These are phyloP conservation scores for Hybos culiciformis DNA, from an alignment of 2,888 invertebrate genomes.

Conservation along the genomic window DNA sequence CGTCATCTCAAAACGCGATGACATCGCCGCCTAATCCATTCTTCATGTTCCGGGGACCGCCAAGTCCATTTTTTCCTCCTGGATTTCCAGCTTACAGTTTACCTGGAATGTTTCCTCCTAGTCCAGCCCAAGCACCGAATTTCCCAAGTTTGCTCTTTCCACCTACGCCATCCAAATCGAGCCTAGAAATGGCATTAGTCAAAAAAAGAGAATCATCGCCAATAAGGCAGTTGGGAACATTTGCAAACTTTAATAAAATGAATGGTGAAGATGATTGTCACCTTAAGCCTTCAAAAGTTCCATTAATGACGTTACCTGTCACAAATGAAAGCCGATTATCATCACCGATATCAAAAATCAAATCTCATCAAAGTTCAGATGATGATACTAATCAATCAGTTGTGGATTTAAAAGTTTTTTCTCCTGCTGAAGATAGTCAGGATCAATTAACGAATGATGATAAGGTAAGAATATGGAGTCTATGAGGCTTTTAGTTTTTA, in stretches of 20 bases:
- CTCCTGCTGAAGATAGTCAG: no score
- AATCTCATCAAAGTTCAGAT: slow-evolving; percentile 15
- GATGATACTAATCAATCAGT: slow-evolving; percentile 17
- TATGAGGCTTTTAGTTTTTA: no score
- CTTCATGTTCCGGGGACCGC: slow-evolving; percentile 55
- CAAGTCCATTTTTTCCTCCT: slow-evolving; percentile 51
- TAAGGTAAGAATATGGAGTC: no score
- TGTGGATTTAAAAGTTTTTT: slow-evolving; percentile 15
- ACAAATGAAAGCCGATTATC: slow-evolving; percentile 2
- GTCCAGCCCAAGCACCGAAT: slow-evolving; percentile 26
- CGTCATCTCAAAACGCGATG: slow-evolving; percentile 28
- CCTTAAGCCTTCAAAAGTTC: slow-evolving; percentile 50
- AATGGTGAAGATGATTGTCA: no score
- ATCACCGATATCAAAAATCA: slow-evolving; percentile 13
- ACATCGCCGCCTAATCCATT: slow-evolving; percentile 48
- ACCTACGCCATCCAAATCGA: slow-evolving; percentile 45
- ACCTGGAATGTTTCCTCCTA: slow-evolving; percentile 43
- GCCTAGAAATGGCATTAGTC: slow-evolving; percentile 36
- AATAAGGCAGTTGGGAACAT: no score
- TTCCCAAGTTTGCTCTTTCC: slow-evolving; percentile 45
- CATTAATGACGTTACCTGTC: slow-evolving; percentile 33
- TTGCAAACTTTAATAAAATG: no score
- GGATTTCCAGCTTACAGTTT: slow-evolving; percentile 46
- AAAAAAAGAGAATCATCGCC: no score
- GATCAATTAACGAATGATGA: slow-evolving; percentile 30